A percentile compares a stretch with the other conserved stretches of the same genome.
Evolutionary conservation across 1,140 invertebrate species (phyloP).

Genomic region (Drosophila equinoxialis): DNA sequence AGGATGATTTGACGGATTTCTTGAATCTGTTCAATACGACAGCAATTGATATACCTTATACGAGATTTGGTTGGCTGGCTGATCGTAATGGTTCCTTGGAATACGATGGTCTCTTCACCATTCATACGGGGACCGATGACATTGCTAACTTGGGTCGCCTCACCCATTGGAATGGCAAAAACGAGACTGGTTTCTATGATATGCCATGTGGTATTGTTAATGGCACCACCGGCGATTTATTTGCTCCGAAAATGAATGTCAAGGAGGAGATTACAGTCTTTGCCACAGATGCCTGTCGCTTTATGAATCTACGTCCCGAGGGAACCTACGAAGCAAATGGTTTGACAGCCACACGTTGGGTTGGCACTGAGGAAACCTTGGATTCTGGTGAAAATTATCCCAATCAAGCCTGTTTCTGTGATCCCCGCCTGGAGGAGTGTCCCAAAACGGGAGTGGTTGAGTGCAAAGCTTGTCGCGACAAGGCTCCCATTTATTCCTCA

Average conservation of each 20-base stretch:
- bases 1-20: constrained; percentile 87
- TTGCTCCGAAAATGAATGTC: constrained; percentile 86
- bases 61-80: constrained; percentile 91
- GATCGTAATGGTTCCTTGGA: constrained; percentile 88
- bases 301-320: constrained; percentile 80
- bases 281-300: constrained; percentile 89
- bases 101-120: constrained; percentile 90
- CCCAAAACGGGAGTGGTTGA: constrained; percentile 86
- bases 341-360: constrained; percentile 86
- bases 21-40: constrained; percentile 85
- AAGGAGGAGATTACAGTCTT: constrained; percentile 86
- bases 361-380: constrained; percentile 85
- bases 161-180: constrained; percentile 87
- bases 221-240: constrained; percentile 90
- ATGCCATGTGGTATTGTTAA: constrained; percentile 86
- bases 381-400: constrained; percentile 88
- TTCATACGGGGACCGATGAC: constrained; percentile 87
- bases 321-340: constrained; percentile 78
- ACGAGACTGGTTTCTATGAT: constrained; percentile 85
- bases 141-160: constrained; percentile 87
- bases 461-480: constrained; percentile 88
- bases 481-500: constrained; percentile 91
- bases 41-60: constrained; percentile 86
- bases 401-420: constrained; percentile 85
- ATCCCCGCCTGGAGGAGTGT: constrained; percentile 81